phyloP scores from a whole-genome alignment of 2,113 vertebrate genomes.

The Nyctereutes procyonoides region DNA sequence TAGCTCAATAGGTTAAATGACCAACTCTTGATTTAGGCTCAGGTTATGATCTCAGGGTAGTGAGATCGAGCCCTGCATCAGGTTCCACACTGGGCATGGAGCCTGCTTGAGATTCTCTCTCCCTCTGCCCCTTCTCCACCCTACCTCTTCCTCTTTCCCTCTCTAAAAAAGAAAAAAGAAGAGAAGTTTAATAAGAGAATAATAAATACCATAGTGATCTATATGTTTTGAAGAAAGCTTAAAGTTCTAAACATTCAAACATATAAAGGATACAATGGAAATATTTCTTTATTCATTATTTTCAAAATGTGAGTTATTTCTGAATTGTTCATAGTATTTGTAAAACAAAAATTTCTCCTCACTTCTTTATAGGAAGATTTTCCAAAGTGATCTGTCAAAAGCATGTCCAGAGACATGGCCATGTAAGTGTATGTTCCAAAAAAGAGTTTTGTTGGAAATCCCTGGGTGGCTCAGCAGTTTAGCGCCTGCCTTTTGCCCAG shows the following conservation, averaged over 20 bases:
- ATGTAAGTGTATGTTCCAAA: background rate
- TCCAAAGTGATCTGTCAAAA: slow-evolving; percentile 18
- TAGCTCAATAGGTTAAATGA: background rate
- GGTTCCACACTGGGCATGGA: background rate
- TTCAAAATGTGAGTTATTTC: slow-evolving; percentile 51
- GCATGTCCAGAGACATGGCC: background rate
- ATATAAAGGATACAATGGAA: background rate
- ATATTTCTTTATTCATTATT: slow-evolving; percentile 19
- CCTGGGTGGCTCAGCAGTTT: no score
- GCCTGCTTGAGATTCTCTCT: background rate
- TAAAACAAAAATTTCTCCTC: slow-evolving; percentile 43
- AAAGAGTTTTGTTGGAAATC: background rate
- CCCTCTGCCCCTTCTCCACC: background rate
- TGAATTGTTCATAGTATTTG: slow-evolving; percentile 2
- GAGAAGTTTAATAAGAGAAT: background rate
- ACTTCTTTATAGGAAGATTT: slow-evolving; percentile 9
- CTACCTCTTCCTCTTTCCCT: background rate
- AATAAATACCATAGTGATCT: background rate
- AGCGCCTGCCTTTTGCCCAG: no score
- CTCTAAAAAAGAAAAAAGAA: background rate
- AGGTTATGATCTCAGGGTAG: background rate
- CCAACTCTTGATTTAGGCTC: background rate
- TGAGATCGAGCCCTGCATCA: background rate
- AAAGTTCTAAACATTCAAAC: background rate
- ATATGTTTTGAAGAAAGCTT: background rate